Base-by-base conservation (phyloP, 2,797 vertebrate genomes). In the Gallinago nigripennis region DNA sequence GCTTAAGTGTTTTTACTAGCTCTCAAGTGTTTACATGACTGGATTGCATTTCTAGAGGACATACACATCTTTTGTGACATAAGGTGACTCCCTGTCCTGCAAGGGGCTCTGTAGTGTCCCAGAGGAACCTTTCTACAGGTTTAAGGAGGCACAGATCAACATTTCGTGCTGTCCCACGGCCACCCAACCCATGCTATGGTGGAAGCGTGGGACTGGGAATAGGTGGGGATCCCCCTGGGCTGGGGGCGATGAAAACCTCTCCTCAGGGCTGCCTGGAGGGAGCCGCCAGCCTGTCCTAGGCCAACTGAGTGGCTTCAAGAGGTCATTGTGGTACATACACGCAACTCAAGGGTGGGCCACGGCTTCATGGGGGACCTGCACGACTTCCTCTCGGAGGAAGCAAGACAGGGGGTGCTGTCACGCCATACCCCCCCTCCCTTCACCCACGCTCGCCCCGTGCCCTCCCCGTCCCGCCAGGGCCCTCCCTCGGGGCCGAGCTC, bases 391-490 rank as follows among this genome's bases (percentile, higher is more conserved):
- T 6, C 0, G 2, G 41, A 0, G 4, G 12, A 58, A 17, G 16
- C n/a, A 5, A 3, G 35, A 54, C 13, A 2, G 1, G 0, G 21
- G 18, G 4, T 1, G 6, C 1, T 0, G 10, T 2, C 25, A 19
- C 8, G 1, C 61, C 63, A 6, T 2, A 4, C 4, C 0, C 1
- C 37, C 58, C 12, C 2, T 6, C 43, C 31, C 25, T 2, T 39
- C 39, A 39, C 39, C 30, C 9, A 3, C 5, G 0, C 31, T 15
- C 8, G 1, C 51, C 39, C 28, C 3, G 3, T 3, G n/a, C 39
- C 39, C n/a, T n/a, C 39, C 45, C 43, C n/a, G 1, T 30, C n/a
- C 61, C 7, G 1, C n/a, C 61, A 8, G 9, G 24, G 27, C 45
- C 5, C 0, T 2, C n/a, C 0, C 56, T 25, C 28, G 1, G 27